These are phyloP conservation scores for Rousettus madagascariensis DNA, from an alignment of 2,797 vertebrate species.

Conservation along the genomic window DNA sequence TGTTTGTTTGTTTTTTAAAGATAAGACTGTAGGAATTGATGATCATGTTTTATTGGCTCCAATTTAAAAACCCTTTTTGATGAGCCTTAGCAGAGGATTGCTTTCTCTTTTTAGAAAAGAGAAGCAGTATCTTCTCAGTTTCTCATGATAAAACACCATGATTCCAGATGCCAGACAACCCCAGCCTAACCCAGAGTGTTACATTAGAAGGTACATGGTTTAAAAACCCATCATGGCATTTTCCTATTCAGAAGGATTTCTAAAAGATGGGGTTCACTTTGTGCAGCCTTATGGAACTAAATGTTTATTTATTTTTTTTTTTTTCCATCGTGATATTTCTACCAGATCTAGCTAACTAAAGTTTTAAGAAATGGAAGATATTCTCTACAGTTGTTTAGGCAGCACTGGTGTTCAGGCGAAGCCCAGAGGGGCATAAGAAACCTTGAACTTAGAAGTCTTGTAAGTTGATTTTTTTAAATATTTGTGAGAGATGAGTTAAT, in stretches of 20 bases:
- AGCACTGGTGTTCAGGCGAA: not conserved
- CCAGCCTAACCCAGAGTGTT: not conserved
- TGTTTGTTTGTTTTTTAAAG: not conserved
- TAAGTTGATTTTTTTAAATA: slow-evolving; percentile 48
- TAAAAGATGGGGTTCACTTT: not conserved
- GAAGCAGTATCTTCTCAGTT: slow-evolving; percentile 28
- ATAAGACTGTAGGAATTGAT: slow-evolving; percentile 47
- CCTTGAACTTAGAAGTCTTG: slow-evolving; percentile 60
- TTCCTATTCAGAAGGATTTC: not conserved
- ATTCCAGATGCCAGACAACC: not conserved
- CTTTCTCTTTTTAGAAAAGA: slow-evolving; percentile 48
- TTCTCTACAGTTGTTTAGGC: not conserved
- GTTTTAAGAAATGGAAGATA: not conserved
- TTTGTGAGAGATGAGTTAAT: slow-evolving; percentile 62
- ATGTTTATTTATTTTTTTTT: not conserved
- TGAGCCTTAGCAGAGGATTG: slow-evolving; percentile 7
- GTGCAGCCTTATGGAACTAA: not conserved
- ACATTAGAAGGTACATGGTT: not conserved
- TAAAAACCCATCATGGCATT: not conserved
- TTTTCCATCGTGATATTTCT: not conserved
- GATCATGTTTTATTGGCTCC: slow-evolving; percentile 58
- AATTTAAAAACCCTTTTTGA: slow-evolving; percentile 69
- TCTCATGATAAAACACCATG: slow-evolving; percentile 12
- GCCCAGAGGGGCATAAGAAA: not conserved
- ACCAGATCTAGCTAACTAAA: not conserved